Base-by-base conservation (phyloP, 1,140 invertebrate genomes). In the Drosophila truncata region DNA sequence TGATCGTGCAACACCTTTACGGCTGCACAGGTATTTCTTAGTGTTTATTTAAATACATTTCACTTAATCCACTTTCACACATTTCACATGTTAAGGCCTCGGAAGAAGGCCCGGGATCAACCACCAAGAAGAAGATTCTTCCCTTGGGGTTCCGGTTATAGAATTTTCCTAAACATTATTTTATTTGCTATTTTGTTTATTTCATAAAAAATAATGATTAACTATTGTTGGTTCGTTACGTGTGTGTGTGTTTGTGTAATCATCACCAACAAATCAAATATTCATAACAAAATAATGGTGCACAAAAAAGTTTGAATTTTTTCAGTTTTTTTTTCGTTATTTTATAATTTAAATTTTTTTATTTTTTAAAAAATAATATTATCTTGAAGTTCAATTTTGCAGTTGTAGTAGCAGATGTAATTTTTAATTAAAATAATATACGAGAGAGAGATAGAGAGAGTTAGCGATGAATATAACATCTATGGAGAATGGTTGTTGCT, bases 401-500 rank as follows among this genome's bases (percentile, higher is more conserved):
- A 91, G 86, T 91, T 86, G 82, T 91, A 80, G 86, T 91, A 91
- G 87, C 82, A 91, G 86, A 87, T 80, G 86, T 91, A 91, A 84
- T 87, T 78, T 91, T 87, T 91, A 87, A 91, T 91, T 87, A 91
- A 91, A 91, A 91, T 91, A 92, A 92, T 92, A 90, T 92, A 92
- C 87, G 91, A 92, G 91, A 92, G 90, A 91, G 91, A 92, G 91
- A 91, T 90, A 90, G 85, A 90, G 85, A 90, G 85, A 90, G 85
- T 90, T 90, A 90, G 85, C 85, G 91, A 91, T 92, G 91, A 92
- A 90, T 92, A 80, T 90, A 92, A 91, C 88, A 92, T 92, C 91
- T 87, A 92, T 92, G 91, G 91, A 92, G 91, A 92, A 92, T 91
- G 88, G 87, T 92, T 90, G 82, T 90, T 84, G 91, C 91, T 92